Percentiles rank a stretch among this genome's conserved stretches.
Evolutionary conservation across 2,113 vertebrate species (phyloP).

Genomic region (Aldabrachelys gigantea): DNA sequence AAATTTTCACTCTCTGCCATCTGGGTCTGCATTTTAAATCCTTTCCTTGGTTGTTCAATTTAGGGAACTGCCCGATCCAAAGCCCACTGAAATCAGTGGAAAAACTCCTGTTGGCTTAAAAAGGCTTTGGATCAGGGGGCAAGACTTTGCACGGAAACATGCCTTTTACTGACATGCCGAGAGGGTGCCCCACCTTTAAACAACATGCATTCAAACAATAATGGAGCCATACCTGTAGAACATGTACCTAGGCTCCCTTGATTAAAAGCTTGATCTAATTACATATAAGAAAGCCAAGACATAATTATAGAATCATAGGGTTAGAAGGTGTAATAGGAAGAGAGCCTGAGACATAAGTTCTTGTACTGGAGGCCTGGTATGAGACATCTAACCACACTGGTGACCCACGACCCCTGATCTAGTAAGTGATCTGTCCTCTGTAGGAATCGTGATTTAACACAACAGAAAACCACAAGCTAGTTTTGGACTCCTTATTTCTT

Average conservation of each 20-base stretch:
- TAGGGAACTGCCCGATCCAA: conserved; percentile 29
- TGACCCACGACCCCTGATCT: no score
- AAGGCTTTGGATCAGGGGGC: background rate
- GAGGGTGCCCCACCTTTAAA: conserved; percentile 4
- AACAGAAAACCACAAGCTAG: no score
- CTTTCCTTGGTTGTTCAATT: conserved; percentile 5
- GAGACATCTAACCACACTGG: no score
- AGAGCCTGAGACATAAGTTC: no score
- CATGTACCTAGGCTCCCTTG: background rate
- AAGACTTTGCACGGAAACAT: conserved; percentile 23
- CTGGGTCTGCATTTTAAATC: conserved; percentile 24
- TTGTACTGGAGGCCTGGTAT: no score
- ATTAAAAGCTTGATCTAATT: background rate
- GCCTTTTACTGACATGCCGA: background rate
- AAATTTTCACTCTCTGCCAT: conserved; percentile 33
- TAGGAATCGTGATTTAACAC: no score
- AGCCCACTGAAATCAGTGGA: conserved; percentile 31
- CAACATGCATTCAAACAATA: background rate
- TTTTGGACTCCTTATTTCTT: no score
- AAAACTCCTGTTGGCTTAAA: background rate
- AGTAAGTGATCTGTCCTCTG: no score
- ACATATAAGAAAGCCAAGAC: conserved; percentile 1
- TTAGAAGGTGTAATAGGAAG: background rate
- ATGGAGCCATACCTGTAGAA: background rate
- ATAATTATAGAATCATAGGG: background rate